phyloP scores from a whole-genome alignment of 2,113 vertebrate species.

The Gobius niger region DNA sequence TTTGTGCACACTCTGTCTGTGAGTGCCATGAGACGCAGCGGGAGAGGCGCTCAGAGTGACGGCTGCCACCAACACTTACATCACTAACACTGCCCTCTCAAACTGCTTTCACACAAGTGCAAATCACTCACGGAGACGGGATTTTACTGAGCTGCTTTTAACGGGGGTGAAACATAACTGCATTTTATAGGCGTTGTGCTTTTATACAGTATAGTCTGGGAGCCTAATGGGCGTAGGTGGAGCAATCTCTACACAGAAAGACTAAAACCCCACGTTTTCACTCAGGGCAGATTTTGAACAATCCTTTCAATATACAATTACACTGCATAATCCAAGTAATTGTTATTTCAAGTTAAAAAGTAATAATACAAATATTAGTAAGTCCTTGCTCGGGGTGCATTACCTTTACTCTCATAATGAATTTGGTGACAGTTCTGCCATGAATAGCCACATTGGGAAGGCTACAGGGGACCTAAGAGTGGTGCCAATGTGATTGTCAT shows the following conservation, averaged over 20 bases:
- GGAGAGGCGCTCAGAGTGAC: constrained; percentile 33
- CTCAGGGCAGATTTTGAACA: no score
- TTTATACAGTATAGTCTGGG: no score
- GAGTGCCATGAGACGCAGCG: constrained; percentile 28
- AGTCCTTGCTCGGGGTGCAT: neutral
- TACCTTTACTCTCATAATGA: neutral
- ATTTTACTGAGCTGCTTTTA: neutral
- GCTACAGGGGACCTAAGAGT: neutral
- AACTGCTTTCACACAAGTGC: constrained; percentile 15
- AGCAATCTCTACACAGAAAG: no score
- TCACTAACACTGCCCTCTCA: constrained; percentile 32
- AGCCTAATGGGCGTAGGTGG: no score
- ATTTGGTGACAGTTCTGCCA: neutral
- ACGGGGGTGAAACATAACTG: neutral
- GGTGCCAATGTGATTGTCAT: no score
- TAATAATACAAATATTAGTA: no score
- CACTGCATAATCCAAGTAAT: no score
- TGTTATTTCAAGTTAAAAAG: no score
- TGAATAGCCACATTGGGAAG: neutral
- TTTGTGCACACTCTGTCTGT: constrained; percentile 28
- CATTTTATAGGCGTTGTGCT: no score
- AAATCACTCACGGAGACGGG: constrained; percentile 3
- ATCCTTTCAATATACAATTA: no score
- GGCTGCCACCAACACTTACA: constrained; percentile 40
- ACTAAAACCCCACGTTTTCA: no score